These are phyloP conservation scores for Henicopernis longicauda DNA, from an alignment of 2,113 vertebrate genomes.

Conservation along the genomic window DNA sequence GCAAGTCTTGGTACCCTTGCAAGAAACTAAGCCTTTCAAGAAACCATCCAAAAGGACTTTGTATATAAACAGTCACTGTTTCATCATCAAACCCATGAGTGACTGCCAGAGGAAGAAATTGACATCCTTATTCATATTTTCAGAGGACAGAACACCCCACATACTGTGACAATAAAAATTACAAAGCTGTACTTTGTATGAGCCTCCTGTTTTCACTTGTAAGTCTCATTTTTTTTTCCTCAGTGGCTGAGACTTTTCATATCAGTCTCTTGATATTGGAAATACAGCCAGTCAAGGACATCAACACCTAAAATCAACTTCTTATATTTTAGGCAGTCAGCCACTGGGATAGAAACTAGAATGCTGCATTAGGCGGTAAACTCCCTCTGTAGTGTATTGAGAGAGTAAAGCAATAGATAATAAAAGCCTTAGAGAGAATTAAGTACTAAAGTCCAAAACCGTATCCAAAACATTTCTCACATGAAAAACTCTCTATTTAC, in stretches of 20 bases:
- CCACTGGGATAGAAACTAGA: neutral
- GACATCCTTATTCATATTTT: neutral
- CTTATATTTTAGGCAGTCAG: neutral
- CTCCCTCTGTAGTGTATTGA: neutral
- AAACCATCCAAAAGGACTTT: neutral
- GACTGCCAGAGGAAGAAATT: neutral
- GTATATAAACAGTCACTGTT: neutral
- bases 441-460: neutral
- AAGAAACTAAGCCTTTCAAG: neutral
- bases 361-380: neutral
- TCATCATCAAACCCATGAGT: neutral
- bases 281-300: neutral
- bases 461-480: neutral
- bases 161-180: neutral
- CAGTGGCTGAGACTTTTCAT: neutral
- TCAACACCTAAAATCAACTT: neutral
- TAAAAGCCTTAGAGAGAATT: neutral
- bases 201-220: neutral
- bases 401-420: neutral
- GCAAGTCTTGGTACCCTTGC: neutral
- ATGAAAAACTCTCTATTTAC: neutral
- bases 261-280: neutral
- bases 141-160: neutral
- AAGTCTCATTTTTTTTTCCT: neutral
- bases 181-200: neutral